phyloP scores from a whole-genome alignment of 1,140 invertebrate genomes.

The Euura lappo region DNA sequence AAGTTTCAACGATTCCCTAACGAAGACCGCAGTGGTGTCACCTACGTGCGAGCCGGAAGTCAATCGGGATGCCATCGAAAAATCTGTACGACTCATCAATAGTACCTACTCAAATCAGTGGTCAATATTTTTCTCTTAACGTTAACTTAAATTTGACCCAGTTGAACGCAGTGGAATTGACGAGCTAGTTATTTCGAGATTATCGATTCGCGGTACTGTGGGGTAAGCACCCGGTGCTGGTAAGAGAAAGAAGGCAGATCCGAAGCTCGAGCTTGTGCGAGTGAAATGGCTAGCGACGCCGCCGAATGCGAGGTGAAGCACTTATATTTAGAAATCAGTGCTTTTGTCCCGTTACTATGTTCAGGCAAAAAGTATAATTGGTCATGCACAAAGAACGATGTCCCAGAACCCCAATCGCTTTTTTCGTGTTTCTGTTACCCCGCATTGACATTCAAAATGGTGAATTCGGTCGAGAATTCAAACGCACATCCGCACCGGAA shows the following conservation, averaged over 20 bases:
- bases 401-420: too few relatives aligned
- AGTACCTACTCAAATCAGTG: too few relatives aligned
- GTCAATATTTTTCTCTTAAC: background rate
- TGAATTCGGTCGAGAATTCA: too few relatives aligned
- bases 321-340: constrained; percentile 6
- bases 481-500: too few relatives aligned
- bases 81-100: too few relatives aligned
- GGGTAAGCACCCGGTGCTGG: constrained; percentile 6
- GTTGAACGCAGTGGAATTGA: constrained; percentile 28
- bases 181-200: constrained; percentile 33
- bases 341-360: background rate
- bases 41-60: background rate
- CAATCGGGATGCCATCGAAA: too few relatives aligned
- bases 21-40: background rate
- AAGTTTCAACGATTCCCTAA: background rate
- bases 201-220: constrained; percentile 33
- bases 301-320: background rate
- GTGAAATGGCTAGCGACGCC: constrained; percentile 10
- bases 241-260: background rate
- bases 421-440: too few relatives aligned
- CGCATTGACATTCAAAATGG: too few relatives aligned
- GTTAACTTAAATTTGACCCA: constrained; percentile 27
- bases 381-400: too few relatives aligned
- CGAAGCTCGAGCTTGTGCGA: background rate
- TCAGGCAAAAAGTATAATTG: background rate